These are phyloP conservation scores for Diorhabda elongata DNA, from an alignment of 1,140 invertebrate species.

Conservation along the genomic window DNA sequence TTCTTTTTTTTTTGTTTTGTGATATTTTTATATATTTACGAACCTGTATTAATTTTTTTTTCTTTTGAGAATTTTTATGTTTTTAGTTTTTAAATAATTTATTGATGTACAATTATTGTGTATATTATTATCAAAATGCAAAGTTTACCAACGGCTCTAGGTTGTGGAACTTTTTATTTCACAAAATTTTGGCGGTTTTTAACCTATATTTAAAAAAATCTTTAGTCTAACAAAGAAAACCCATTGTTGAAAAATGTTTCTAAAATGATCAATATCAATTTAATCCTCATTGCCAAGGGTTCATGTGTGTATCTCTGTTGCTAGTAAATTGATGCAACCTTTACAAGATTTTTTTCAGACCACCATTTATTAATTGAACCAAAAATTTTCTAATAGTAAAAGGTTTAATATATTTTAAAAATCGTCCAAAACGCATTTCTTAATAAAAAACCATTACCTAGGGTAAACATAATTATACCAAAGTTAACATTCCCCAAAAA, in stretches of 20 bases:
- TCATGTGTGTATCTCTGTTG: no score
- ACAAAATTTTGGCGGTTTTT: neutral
- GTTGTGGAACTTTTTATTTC: constrained; percentile 30
- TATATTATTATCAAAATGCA: constrained; percentile 35
- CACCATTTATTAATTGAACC: no score
- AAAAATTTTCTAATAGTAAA: no score
- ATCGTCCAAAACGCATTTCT: neutral
- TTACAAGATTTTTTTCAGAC: no score
- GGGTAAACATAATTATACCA: constrained; percentile 47
- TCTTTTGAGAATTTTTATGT: constrained; percentile 28
- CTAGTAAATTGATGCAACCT: no score
- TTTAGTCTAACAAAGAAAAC: no score
- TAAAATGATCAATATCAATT: no score
- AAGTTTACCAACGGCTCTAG: constrained; percentile 41
- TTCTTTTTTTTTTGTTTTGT: constrained; percentile 32
- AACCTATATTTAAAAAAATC: neutral
- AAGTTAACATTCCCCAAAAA: constrained; percentile 51
- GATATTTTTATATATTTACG: constrained; percentile 27
- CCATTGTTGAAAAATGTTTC: no score
- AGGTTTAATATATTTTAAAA: no score
- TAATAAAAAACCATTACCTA: neutral
- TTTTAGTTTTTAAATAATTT: constrained; percentile 31
- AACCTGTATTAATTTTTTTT: constrained; percentile 17
- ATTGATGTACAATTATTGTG: constrained; percentile 29
- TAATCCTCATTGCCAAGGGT: no score